These are phyloP conservation scores for Cladorhizidae sp. DNA, from an alignment of 37 sponge, comb jelly and placozoan genomes.

Conservation along the genomic window DNA sequence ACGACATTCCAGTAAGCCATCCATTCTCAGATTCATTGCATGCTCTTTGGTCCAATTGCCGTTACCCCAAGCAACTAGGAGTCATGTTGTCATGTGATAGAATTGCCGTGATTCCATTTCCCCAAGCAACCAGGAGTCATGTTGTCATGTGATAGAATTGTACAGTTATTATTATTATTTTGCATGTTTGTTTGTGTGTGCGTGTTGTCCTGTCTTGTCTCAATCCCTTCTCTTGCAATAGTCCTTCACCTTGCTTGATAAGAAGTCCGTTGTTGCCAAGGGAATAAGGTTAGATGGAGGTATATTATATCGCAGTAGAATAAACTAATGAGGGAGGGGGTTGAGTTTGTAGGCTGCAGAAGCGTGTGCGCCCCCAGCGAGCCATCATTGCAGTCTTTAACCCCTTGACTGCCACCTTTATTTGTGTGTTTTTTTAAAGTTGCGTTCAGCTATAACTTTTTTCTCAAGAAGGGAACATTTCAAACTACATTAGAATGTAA, in stretches of 20 bases:
- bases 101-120: background rate
- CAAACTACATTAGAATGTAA: no score
- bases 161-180: background rate
- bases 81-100: background rate
- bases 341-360: no score
- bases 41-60: background rate
- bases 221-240: constrained; percentile 37
- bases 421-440: no score
- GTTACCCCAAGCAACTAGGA: background rate
- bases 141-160: background rate
- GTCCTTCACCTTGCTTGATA: constrained; percentile 79
- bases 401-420: no score
- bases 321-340: no score
- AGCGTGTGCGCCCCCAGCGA: no score
- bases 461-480: no score
- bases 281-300: constrained; percentile 74
- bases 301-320: no score
- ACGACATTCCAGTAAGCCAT: constrained; percentile 77
- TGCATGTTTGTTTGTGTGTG: background rate
- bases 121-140: no score
- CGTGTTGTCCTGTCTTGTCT: no score
- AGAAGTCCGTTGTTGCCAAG: constrained; percentile 69
- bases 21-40: background rate
- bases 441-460: no score
- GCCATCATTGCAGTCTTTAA: no score